Evolutionary conservation across 2,797 vertebrate genomes (phyloP), one percentile per base, ranked within the genome.

Genomic region (Rhadinocentrus ornatus): DNA sequence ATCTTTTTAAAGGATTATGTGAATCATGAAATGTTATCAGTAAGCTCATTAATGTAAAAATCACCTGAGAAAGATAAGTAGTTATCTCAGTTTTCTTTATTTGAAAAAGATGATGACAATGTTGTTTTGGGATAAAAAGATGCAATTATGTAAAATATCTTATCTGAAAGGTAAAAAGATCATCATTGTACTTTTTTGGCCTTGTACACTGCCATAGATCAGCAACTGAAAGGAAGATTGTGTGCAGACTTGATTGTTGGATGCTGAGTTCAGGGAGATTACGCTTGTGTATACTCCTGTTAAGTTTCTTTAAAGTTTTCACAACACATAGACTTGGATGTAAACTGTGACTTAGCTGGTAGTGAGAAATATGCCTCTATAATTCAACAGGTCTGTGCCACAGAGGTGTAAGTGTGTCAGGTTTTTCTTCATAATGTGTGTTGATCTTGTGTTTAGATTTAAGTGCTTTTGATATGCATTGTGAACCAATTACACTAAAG

Each of bases 381-480:
- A 20, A 46, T 24, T 24, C 48, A 52, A 5, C 48, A 13, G 5
- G 22, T 22, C 22, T 22, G 11, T 52, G 48, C 22, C 22, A 18
- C 48, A 52, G 22, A 13, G 22, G n/a, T 52, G 12, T 13, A 50
- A 3, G 34, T 16, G 20, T 20, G 16, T 56, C 4, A 46, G 22
- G 32, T 24, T 15, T 48, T 10, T 9, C 6, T 50, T 1, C 5
- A 22, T 9, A 24, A 20, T 20, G 2, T 62, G 31, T 57, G 20
- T 74, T 65, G 2, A 44, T 59, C 34, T 29, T 62, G 29, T 67
- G 26, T 58, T 31, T 27, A 27, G 18, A 50, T 39, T 3, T 48
- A 12, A 53, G 0, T 31, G 1, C 3, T 35, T 70, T 68, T 62
- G 24, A 22, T 56, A 18, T 12, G 10, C 27, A 37, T 20, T 72